phyloP scores from a whole-genome alignment of 2,113 vertebrate species.

The Crotophaga sulcirostris region DNA sequence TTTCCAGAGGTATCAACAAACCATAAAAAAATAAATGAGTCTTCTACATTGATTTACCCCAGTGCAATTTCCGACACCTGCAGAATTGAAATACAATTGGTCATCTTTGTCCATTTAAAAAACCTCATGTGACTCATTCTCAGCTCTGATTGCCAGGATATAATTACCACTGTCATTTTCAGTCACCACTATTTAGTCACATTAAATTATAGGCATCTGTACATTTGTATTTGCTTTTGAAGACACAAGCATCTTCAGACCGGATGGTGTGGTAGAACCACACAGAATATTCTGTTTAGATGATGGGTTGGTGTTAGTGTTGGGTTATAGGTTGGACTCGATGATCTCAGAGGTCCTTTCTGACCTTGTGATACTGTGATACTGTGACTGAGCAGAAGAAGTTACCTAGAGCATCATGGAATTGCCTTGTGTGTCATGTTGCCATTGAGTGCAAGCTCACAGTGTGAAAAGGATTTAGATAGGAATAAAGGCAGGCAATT shows the following conservation, averaged over 20 bases:
- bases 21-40: background rate
- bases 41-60: background rate
- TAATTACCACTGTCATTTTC: slow-evolving; percentile 23
- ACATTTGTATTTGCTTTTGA: background rate
- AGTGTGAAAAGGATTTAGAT: background rate
- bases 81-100: background rate
- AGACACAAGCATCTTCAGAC: background rate
- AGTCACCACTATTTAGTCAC: background rate
- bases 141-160: slow-evolving; percentile 34
- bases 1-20: background rate
- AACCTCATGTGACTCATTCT: slow-evolving; percentile 30
- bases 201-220: slow-evolving; percentile 8
- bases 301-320: too few relatives aligned
- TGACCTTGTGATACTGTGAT: too few relatives aligned
- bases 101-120: background rate
- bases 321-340: too few relatives aligned
- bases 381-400: background rate
- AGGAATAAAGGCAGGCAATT: background rate
- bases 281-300: too few relatives aligned
- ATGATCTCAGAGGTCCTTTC: too few relatives aligned
- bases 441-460: background rate
- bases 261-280: background rate
- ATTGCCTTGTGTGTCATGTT: background rate
- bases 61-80: slow-evolving; percentile 5
- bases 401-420: background rate